Evolutionary conservation across 1,140 invertebrate species (phyloP).

Genomic region (Melitaea cinxia): DNA sequence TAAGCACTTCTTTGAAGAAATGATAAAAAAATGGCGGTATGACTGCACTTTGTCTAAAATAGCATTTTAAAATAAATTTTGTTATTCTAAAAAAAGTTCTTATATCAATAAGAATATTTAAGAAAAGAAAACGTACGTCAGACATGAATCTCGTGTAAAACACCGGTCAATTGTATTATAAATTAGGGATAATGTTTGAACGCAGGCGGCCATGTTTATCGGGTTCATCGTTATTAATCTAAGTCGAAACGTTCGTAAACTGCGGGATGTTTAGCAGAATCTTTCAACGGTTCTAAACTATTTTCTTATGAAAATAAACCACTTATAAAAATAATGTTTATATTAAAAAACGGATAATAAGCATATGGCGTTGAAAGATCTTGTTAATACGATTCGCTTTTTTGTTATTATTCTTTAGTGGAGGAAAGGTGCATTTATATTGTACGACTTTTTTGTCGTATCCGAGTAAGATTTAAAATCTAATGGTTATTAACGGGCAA

Average conservation of each 20-base stretch:
- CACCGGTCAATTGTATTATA: no score
- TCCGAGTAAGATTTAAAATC: background rate
- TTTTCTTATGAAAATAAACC: constrained; percentile 29
- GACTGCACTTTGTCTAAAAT: no score
- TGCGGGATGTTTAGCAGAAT: constrained; percentile 21
- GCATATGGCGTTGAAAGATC: constrained; percentile 38
- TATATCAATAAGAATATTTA: no score
- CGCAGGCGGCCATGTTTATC: background rate
- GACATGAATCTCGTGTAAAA: no score
- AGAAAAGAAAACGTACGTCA: no score
- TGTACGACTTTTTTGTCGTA: background rate
- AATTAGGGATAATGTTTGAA: background rate
- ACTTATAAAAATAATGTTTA: constrained; percentile 33
- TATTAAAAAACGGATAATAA: constrained; percentile 25
- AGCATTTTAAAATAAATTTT: no score
- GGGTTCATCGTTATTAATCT: background rate
- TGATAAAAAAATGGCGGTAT: no score
- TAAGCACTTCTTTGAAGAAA: no score
- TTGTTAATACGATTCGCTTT: constrained; percentile 24
- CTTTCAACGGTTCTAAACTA: constrained; percentile 35
- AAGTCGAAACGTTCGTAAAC: constrained; percentile 6
- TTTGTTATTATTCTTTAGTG: constrained; percentile 3
- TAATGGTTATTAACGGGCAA: background rate
- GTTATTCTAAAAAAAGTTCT: no score
- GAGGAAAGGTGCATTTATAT: constrained; percentile 1